Evolutionary conservation across 2,888 invertebrate genomes (phyloP), one percentile per base, ranked within the genome.

Genomic region (Gnatocerus cornutus): DNA sequence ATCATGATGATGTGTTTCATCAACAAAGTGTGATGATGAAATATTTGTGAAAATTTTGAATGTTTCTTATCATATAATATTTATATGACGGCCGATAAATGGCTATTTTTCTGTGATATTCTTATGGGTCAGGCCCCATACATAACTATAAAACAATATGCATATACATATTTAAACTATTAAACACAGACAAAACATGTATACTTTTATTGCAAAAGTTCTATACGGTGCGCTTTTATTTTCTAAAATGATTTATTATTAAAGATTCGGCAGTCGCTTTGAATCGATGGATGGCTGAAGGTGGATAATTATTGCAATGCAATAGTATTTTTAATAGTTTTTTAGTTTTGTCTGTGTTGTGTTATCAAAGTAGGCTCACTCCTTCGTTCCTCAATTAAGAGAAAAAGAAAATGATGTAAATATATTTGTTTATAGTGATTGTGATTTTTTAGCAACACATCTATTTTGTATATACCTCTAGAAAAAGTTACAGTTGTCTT

Each of bases 41-140:
- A 55, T 30, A 53, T 39, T 65, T 69, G 62, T 63, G 68, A 70
- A 65, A 68, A 69, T 72, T 72, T 73, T 68, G 61, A 59, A 67
- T 69, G 53, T 55, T 71, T 71, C 72, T n/a, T 73, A 74, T 71
- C 74, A 78, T 78, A 77, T 78, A 77, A 79, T 79, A 80, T 78
- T 78, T 79, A 79, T 80, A 80, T 80, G 77, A 79, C 73, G 72
- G 80, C 79, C 80, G 74, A 50, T 72, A 76, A 77, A 72, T 76
- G 81, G 79, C 77, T 69, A 73, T 71, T 76, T 79, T 81, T 78
- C 85, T 85, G 85, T 85, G 85, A 85, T 85, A 85, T 85, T 85
- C 85, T 85, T 75, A 84, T 85, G 84, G 85, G 83, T 84, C 85
- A 85, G 85, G 84, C 84, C 83, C 78, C 77, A 76, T 75, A 76